A percentile compares a stretch with the other conserved stretches of the same genome.
These are phyloP conservation scores for Stenichneumon culpator DNA, from an alignment of 2,888 invertebrate genomes.

Conservation along the genomic window DNA sequence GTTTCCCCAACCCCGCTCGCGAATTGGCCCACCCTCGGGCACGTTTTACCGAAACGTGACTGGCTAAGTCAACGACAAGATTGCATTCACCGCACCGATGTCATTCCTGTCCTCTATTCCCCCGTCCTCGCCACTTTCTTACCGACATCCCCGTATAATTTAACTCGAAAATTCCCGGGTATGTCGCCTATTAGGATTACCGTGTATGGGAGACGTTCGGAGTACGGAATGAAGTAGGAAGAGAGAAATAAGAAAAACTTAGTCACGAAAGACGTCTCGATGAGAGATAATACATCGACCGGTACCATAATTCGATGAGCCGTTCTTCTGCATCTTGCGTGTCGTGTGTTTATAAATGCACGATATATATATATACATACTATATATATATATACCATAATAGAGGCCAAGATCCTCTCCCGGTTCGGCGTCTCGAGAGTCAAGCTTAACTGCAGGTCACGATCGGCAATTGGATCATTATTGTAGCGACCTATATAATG, in stretches of 20 bases:
- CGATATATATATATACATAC: constrained; percentile 3
- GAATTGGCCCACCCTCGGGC: constrained; percentile 40
- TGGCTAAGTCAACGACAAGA: constrained; percentile 55
- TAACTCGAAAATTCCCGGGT: constrained; percentile 14
- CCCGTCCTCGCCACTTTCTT: constrained; percentile 1
- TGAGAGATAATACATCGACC: constrained; percentile 19
- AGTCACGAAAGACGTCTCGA: constrained; percentile 13
- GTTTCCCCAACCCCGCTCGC: constrained; percentile 17
- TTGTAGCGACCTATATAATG: constrained; percentile 25
- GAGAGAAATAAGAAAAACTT: not conserved
- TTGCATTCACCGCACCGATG: constrained; percentile 55
- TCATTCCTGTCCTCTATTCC: constrained; percentile 17
- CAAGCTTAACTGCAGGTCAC: constrained; percentile 45
- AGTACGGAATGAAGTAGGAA: not conserved
- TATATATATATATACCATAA: not conserved
- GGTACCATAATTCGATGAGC: constrained; percentile 26
- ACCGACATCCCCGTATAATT: constrained; percentile 21
- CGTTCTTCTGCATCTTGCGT: not conserved
- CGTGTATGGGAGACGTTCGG: not conserved
- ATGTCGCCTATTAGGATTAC: constrained; percentile 5
- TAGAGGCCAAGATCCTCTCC: constrained; percentile 41
- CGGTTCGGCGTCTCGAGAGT: constrained; percentile 26
- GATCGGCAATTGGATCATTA: constrained; percentile 55
- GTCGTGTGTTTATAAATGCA: constrained; percentile 21
- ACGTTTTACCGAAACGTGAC: constrained; percentile 62